Evolutionary conservation across 2,888 invertebrate genomes (phyloP), one percentile per base, ranked within the genome.

Genomic region (Anthoptus insignis): DNA sequence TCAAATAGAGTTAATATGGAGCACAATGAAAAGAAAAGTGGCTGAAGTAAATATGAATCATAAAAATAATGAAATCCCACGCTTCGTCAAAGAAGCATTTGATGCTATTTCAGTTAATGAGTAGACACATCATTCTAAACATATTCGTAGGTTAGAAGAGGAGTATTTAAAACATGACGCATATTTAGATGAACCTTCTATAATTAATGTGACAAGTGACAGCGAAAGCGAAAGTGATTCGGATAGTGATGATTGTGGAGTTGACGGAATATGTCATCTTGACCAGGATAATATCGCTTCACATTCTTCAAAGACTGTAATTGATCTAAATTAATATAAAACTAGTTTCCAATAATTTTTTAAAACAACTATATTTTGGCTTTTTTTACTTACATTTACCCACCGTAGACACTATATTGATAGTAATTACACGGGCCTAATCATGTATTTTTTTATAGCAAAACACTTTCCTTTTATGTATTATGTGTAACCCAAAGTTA

Each of bases 81-180:
- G 34, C 37, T 21, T 14, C 11, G 42, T 42, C 19, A 42, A 42
- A 42, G 42, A 42, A 42, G 42, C 42, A 42, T 42, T 42, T 42
- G 42, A 42, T 19, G 6, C 42, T 19, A 42, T 42, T 42, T 54
- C 54, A 54, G 54, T 54, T 54, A 34, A 54, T 34, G 34, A 54
- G 37, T 53, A 32, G 19, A 34, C 53, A 53, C 32, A 53, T 16
- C 53, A 53, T 53, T 34, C 32, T 53, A 53, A 53, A 53, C 29
- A 53, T 34, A 27, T 53, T 53, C 53, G 32, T 27, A 53, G 32
- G 53, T 53, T 53, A 39, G 39, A 39, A 14, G 39, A 9, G 39
- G 39, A 39, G 14, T 39, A 39, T 39, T 39, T 39, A 39, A 14
- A 39, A 39, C 39, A 39, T 39, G 39, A 39, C 39, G 13, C 39